Base-by-base conservation (phyloP, 2,797 vertebrate species). In the Dicrostonyx torquatus region DNA sequence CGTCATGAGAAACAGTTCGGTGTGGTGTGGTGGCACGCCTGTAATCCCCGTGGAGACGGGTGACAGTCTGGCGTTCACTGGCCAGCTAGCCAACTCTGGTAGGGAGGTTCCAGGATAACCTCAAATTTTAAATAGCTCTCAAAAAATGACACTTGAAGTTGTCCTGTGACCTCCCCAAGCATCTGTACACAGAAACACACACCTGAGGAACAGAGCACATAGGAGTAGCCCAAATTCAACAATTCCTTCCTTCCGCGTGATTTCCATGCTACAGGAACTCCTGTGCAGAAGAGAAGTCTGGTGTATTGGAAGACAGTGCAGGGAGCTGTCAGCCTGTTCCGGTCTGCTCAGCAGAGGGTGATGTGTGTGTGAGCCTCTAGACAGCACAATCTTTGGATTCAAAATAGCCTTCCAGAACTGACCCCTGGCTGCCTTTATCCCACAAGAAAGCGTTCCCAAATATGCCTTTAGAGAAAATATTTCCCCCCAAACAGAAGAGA, bases 391-490 rank as follows among this genome's bases (percentile, higher is more conserved):
- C 50, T 73, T 40, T 34, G n/a, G 70, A 80, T n/a, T 94, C 80
- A 92, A 92, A 96, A 85, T 95, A 93, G 55, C 77, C 48, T 93
- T 48, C 64, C 85, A 31, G 83, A 94, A 89, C 15, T 80, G 43
- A 94, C 31, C 87, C 76, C 87, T 89, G 55, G 29, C 50, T 95
- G 55, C 68, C 53, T 94, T 91, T 31, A 0, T 37, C n/a, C 40
- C 29, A 29, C 11, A 93, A 88, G 31, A 93, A 90, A 90, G 18
- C n/a, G 34, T 94, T 66, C 50, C 68, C 93, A 75, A 89, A 89
- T 82, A 94, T 78, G 40, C 24, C 34, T 45, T 76, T 95, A 24
- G 73, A 88, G 62, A 92, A 85, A 95, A 58, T 76, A 55, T 93
- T 95, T 58, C 7, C 97, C 68, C 83, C 77, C 79, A 88, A 15